Base-by-base conservation (phyloP, 2,888 invertebrate species). In the Aplocera efformata region DNA sequence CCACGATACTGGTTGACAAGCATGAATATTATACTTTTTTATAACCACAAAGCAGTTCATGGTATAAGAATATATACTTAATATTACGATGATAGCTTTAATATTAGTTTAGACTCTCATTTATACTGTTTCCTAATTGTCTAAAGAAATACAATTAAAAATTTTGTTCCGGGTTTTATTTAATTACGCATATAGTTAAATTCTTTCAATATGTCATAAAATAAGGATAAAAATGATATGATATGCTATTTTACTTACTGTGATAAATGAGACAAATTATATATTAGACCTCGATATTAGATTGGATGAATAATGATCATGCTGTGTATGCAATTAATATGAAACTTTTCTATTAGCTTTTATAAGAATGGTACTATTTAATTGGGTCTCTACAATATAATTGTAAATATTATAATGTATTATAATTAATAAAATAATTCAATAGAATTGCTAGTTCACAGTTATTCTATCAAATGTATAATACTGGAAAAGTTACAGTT, bases 241-340 rank as follows among this genome's bases (percentile, higher is more conserved):
- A 61, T 62, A 56, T n/a, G n/a, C n/a, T n/a, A n/a, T n/a, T n/a
- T 58, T 63, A 56, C 48, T 17, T 69, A 63, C 77, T 76, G 75
- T 76, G 75, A 76, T 76, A 76, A 56, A 63, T 50, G 58, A 45
- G 47, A 61, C 55, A 60, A 57, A 50, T 50, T 50, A 51, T 48
- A 53, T 42, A 53, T 32, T 42, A 47, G 32, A 43, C 34, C 42
- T 10, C 28, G 22, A 39, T n/a, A n/a, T n/a, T n/a, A n/a, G n/a
- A 47, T 42, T 42, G 33, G 28, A 44, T 38, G 21, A 9, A 25
- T 27, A 33, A 24, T 27, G 25, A 9, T 21, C 20, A 20, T 28
- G 9, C 9, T 36, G 21, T 11, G n/a, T n/a, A n/a, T 21, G 10
- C 17, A 10, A 11, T 22, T 8, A 9, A 9, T 8, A 25, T 5